Percentiles rank a stretch among this genome's conserved stretches.
These are phyloP conservation scores for Naso thynnoides DNA, from an alignment of 2,797 vertebrate species.

Conservation along the genomic window DNA sequence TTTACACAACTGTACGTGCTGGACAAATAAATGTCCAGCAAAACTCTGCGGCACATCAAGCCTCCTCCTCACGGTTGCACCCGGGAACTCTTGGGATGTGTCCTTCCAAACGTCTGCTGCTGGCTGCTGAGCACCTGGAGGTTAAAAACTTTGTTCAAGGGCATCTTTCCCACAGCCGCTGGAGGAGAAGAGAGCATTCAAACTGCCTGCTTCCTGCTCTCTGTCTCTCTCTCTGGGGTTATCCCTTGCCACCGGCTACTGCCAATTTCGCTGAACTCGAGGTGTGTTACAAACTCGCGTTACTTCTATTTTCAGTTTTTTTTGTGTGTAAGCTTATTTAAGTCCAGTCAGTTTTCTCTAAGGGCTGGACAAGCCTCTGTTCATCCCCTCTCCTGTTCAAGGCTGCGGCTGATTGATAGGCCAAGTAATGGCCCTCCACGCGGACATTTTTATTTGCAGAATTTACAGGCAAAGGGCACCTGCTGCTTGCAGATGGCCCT, in stretches of 20 bases:
- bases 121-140: conserved; percentile 27
- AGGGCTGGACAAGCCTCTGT: conserved; percentile 24
- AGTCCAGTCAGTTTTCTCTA: conserved; percentile 19
- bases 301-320: background rate
- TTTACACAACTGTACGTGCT: background rate
- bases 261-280: background rate
- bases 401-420: conserved; percentile 66
- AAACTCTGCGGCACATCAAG: background rate
- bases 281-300: conserved; percentile 1
- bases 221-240: no score
- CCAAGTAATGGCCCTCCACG: conserved; percentile 47
- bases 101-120: conserved; percentile 6
- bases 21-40: background rate
- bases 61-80: conserved; percentile 4
- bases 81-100: conserved; percentile 29
- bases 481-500: conserved; percentile 64
- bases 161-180: conserved; percentile 14
- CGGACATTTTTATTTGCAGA: conserved; percentile 66
- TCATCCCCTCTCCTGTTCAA: conserved; percentile 33
- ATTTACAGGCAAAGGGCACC: conserved; percentile 66
- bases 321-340: conserved; percentile 19
- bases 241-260: background rate
- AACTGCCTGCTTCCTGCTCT: background rate
- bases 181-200: conserved; percentile 8
- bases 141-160: conserved; percentile 52